These are phyloP conservation scores for Probosciger aterrimus DNA, from an alignment of 2,113 vertebrate genomes.

Conservation along the genomic window DNA sequence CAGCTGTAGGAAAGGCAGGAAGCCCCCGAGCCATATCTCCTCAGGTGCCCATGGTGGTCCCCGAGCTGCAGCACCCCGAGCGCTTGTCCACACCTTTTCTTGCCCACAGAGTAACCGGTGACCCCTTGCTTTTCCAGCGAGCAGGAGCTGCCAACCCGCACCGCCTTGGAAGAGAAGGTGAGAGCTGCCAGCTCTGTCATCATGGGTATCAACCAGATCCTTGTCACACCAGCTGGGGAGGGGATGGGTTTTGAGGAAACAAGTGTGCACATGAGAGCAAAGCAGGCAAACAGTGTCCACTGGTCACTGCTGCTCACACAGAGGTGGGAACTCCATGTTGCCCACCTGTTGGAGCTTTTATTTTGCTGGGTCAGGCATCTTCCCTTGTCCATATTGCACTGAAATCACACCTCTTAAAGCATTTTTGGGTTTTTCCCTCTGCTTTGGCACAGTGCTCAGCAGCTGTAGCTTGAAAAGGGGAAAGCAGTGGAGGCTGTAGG, in stretches of 20 bases:
- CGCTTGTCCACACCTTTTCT: background rate
- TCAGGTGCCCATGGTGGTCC: background rate
- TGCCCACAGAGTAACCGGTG: background rate
- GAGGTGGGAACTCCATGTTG: accelerated
- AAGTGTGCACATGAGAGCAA: background rate
- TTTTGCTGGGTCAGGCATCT: background rate
- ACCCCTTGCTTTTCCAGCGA: conserved; percentile 75
- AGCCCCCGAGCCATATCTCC: accelerated
- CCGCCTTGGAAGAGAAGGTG: conserved; percentile 87
- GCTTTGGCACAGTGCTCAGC: background rate
- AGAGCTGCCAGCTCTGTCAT: background rate
- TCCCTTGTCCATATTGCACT: background rate
- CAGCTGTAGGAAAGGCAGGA: background rate
- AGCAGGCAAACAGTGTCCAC: background rate
- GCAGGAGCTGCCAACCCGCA: conserved; percentile 83
- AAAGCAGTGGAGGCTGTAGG: background rate
- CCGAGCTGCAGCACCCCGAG: background rate
- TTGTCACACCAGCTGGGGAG: background rate
- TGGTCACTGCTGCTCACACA: background rate
- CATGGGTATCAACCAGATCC: background rate
- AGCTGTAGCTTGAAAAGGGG: background rate
- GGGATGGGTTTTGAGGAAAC: background rate
- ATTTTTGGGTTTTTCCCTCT: background rate
- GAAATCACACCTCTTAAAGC: background rate
- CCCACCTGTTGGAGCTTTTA: background rate